A percentile compares a stretch with the other conserved stretches of the same genome.
Evolutionary conservation across 2,113 vertebrate genomes (phyloP).

Genomic region (Planiliza haematocheilus): DNA sequence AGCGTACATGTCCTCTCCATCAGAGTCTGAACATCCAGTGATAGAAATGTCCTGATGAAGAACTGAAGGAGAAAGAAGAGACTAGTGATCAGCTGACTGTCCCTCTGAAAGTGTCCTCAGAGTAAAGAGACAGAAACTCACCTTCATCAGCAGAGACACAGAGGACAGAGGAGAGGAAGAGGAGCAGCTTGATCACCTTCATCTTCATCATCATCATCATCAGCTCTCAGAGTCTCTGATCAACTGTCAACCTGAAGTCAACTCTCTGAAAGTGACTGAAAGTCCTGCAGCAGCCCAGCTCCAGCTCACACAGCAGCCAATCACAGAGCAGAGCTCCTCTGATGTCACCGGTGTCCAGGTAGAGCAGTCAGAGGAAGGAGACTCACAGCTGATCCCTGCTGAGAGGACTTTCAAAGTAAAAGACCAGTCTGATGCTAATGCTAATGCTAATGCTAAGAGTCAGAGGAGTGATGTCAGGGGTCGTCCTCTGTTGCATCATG

Average conservation of each 20-base stretch:
- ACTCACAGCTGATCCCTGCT: too few relatives aligned
- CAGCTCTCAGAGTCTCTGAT: too few relatives aligned
- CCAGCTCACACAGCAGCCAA: constrained; percentile 1
- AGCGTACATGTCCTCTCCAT: rapidly evolving
- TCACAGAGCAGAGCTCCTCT: constrained; percentile 8
- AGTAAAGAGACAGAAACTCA: background rate
- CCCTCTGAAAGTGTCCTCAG: background rate
- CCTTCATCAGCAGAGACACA: constrained; percentile 10
- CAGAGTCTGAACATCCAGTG: background rate
- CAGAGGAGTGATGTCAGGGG: too few relatives aligned
- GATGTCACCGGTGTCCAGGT: constrained; percentile 7
- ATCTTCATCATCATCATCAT: constrained; percentile 8
- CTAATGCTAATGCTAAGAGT: too few relatives aligned
- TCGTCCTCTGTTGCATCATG: too few relatives aligned
- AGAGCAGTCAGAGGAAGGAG: background rate
- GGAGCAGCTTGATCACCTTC: constrained; percentile 9
- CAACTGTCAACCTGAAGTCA: too few relatives aligned
- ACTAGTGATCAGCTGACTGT: background rate
- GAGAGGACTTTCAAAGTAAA: too few relatives aligned
- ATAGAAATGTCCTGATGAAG: rapidly evolving
- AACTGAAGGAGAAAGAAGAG: background rate
- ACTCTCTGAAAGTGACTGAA: background rate
- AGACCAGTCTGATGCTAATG: too few relatives aligned
- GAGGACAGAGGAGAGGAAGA: constrained; percentile 18
- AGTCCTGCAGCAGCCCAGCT: constrained; percentile 1